Base-by-base conservation (phyloP, 2,797 vertebrate species). In the Crenichthys baileyi region DNA sequence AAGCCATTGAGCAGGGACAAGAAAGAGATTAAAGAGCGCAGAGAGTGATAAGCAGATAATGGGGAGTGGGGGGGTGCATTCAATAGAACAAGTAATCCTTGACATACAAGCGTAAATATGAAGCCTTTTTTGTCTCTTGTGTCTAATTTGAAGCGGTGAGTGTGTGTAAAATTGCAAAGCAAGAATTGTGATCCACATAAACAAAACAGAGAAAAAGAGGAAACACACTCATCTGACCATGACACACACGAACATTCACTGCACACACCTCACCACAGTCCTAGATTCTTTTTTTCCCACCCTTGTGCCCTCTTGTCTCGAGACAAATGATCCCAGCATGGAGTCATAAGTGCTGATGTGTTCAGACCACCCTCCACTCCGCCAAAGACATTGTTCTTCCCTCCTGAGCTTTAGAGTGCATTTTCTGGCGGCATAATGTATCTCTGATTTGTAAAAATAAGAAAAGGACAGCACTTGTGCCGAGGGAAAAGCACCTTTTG, bases 21-120 rank as follows among this genome's bases (percentile, higher is more conserved):
- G 96, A 93, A 96, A 95, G 97, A 97, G 97, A 97, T 97, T 97
- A 97, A 96, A 96, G 88, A 97, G 95, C 94, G 88, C 95, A 95
- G 96, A 96, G 95, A 95, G 96, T 96, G 96, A 97, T 97, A 97
- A 97, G 95, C 95, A 87, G 93, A 97, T 96, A 97, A 96, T 94
- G 95, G 96, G 94, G 96, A 92, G 94, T n/a, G 90, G 92, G 94
- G 96, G 93, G 94, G 91, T 92, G 88, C 95, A 96, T 96, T 96
- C 96, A 96, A 94, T 94, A 84, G 95, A 95, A 96, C 94, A 96
- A 92, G 86, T 97, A 97, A 97, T 98, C 97, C 97, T 96, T 94
- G 95, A 96, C 88, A 88, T 94, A 94, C 93, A 96, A 96, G 96
- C 94, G 92, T 95, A 96, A 97, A 97, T 96, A 96, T 96, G 96